phyloP scores from a whole-genome alignment of 1,140 invertebrate species.

The Orchesella cincta region DNA sequence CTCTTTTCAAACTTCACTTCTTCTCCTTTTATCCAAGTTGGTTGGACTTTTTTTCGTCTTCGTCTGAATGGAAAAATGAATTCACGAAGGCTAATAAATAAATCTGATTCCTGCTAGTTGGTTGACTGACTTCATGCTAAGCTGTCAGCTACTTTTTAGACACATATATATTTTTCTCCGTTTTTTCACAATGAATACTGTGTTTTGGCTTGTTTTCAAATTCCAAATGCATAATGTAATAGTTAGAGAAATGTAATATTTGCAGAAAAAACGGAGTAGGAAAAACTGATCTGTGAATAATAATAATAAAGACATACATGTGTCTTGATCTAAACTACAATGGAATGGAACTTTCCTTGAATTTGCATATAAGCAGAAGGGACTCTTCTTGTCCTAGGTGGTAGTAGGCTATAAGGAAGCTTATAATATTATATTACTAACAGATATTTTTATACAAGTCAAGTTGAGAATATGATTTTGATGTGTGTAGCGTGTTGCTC shows the following conservation, averaged over 20 bases:
- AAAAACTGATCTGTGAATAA: not conserved
- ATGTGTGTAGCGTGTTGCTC: too few species aligned
- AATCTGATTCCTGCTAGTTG: slow-evolving; percentile 20
- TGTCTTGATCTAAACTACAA: not conserved
- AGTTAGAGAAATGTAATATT: not conserved
- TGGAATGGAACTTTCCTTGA: not conserved
- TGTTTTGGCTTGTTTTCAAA: not conserved
- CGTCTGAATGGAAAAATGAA: not conserved
- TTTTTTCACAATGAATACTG: not conserved
- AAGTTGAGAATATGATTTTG: too few species aligned
- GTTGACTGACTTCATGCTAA: slow-evolving; percentile 20
- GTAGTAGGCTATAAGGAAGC: too few species aligned
- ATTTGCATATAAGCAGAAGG: not conserved
- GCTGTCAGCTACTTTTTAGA: slow-evolving; percentile 6
- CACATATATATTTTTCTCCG: not conserved
- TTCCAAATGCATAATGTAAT: not conserved
- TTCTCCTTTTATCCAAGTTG: not conserved
- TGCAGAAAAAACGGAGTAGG: not conserved
- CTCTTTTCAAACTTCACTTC: not conserved
- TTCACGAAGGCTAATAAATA: slow-evolving; percentile 3
- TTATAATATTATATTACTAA: too few species aligned
- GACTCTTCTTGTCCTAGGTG: too few species aligned
- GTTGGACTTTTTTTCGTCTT: not conserved
- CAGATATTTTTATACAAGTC: too few species aligned
- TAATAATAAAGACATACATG: not conserved